These are phyloP conservation scores for Tachina fera DNA, from an alignment of 2,888 invertebrate species.

Conservation along the genomic window DNA sequence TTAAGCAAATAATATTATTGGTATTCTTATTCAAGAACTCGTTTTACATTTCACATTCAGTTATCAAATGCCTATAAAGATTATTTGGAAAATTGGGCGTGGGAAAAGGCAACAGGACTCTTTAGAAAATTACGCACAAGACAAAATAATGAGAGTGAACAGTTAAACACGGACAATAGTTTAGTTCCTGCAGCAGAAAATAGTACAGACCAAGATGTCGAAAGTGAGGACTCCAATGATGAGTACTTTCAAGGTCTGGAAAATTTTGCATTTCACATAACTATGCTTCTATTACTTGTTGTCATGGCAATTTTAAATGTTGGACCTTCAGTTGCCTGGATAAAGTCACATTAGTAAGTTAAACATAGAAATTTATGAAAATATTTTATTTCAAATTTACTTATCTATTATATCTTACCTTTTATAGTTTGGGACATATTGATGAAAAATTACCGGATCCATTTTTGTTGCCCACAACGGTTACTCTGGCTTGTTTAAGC, in stretches of 20 bases:
- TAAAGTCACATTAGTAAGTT: conserved; percentile 83
- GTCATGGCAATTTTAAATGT: conserved; percentile 87
- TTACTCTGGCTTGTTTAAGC: conserved; percentile 85
- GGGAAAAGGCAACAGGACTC: conserved; percentile 81
- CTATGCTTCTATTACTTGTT: conserved; percentile 88
- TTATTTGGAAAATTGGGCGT: conserved; percentile 85
- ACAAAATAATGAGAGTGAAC: not conserved
- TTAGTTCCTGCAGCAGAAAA: not conserved
- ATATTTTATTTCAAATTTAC: not conserved
- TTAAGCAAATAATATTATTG: not conserved
- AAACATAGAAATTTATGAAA: not conserved
- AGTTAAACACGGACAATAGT: conserved; percentile 3
- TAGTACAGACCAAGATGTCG: not conserved
- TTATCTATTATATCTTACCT: not conserved
- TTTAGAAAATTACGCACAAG: conserved; percentile 57
- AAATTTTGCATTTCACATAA: conserved; percentile 84
- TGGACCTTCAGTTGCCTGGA: conserved; percentile 91
- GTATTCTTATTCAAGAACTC: not conserved
- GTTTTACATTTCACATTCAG: conserved; percentile 80
- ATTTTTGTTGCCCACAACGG: conserved; percentile 85
- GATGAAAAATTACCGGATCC: conserved; percentile 84
- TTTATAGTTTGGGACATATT: conserved; percentile 56
- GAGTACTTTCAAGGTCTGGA: conserved; percentile 62
- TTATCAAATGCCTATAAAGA: conserved; percentile 88
- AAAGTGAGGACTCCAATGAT: not conserved